Base-by-base conservation (phyloP, 2,888 invertebrate genomes). In the Drosophila merina region DNA sequence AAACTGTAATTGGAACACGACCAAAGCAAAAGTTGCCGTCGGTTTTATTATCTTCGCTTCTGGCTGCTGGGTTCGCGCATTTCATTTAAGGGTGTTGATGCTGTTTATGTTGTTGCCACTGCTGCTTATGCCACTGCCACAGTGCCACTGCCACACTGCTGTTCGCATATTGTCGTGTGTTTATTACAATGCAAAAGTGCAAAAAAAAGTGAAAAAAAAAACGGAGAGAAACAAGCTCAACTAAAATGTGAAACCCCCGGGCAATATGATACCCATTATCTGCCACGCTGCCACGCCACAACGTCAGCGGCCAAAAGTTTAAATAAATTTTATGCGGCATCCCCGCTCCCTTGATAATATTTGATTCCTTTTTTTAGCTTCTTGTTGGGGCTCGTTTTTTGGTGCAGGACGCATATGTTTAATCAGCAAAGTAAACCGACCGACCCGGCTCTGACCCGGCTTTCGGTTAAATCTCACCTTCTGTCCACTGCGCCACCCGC, bases 201-300 rank as follows among this genome's bases (percentile, higher is more conserved):
- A 78, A 50, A 72, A 56, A 20, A 81, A 20, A 87, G 74, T 81
- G 82, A 63, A 78, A 50, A 72, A 63, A 56, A 57, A 30, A 20
- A 20, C 1, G 1, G 45, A 36, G 20, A 42, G 7, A 50, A 80
- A 80, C 40, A 42, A 9, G 3, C 40, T 14, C 40, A 42, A 12
- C 87, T 82, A 87, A 78, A 82, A 79, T 87, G 86, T 76, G 68
- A 81, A 67, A 75, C 82, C 87, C 63, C 57, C 51, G 82, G 82
- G 82, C 86, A 76, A 82, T 77, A 87, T 72, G 77, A 87, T 82
- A 87, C 75, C 86, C 85, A 82, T 82, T 82, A 82, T 82, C 82
- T 60, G 45, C 36, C 55, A 57, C 12, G 60, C 82, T 60, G 45
- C 36, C 55, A 57, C 12, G 60, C 28, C 42, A 40, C 52, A 59